These are phyloP conservation scores for Notechis scutatus DNA, from an alignment of 2,113 vertebrate genomes.

Conservation along the genomic window DNA sequence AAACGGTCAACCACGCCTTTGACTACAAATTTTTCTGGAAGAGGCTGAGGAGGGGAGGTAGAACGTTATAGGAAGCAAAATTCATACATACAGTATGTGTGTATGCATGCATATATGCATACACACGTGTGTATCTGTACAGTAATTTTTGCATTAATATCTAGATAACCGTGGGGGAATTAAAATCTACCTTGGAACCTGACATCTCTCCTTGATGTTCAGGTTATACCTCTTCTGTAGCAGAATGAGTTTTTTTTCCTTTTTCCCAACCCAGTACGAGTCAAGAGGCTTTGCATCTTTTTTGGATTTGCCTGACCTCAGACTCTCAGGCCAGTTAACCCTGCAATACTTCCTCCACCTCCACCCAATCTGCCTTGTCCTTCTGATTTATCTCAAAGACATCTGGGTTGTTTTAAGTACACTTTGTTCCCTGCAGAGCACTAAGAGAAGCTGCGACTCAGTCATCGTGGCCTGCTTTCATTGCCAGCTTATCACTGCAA, in stretches of 20 bases:
- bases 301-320: not conserved
- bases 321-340: not conserved
- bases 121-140: not conserved
- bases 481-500: not conserved
- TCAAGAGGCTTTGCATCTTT: not conserved
- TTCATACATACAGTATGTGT: not conserved
- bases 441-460: not conserved
- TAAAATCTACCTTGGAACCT: not conserved
- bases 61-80: not conserved
- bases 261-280: not conserved
- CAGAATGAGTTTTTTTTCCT: not conserved
- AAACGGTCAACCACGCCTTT: slow-evolving; percentile 98
- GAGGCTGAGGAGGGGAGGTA: slow-evolving; percentile 70
- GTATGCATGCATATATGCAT: not conserved
- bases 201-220: not conserved
- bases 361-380: not conserved
- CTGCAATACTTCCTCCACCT: not conserved
- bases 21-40: slow-evolving; percentile 98
- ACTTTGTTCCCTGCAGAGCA: not conserved
- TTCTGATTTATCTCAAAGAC: not conserved
- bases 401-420: not conserved
- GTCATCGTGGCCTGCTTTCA: not conserved
- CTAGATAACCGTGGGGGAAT: not conserved
- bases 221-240: not conserved
- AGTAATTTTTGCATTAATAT: not conserved